phyloP scores from a whole-genome alignment of 2,888 invertebrate species.

The Drosophila conformis region DNA sequence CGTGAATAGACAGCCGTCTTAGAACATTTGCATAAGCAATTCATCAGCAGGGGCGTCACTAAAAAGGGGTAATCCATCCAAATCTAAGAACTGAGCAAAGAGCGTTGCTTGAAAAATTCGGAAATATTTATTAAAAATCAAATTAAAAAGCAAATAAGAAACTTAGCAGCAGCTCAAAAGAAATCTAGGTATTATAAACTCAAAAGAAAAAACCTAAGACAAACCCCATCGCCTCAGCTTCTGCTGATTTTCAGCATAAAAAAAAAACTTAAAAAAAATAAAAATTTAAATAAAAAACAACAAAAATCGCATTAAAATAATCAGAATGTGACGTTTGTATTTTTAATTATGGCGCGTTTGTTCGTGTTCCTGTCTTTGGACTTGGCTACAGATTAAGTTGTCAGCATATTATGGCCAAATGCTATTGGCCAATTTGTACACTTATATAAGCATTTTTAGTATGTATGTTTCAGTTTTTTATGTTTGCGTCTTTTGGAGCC shows the following conservation, averaged over 20 bases:
- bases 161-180: too few species aligned
- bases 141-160: too few species aligned
- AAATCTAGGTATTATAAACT: background rate
- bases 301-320: slow-evolving; percentile 18
- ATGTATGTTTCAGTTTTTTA: slow-evolving; percentile 5
- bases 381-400: slow-evolving; percentile 72
- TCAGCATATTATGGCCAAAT: slow-evolving; percentile 63
- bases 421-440: slow-evolving; percentile 64
- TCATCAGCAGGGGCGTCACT: slow-evolving; percentile 25
- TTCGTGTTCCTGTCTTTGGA: slow-evolving; percentile 68
- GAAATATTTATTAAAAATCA: background rate
- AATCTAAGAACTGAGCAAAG: background rate
- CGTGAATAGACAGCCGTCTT: slow-evolving; percentile 26
- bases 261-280: slow-evolving; percentile 17
- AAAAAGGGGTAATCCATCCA: background rate
- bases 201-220: background rate
- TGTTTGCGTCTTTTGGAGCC: slow-evolving; percentile 13
- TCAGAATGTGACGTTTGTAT: slow-evolving; percentile 70
- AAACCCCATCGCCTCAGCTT: slow-evolving; percentile 14
- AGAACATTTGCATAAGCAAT: slow-evolving; percentile 76
- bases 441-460: slow-evolving; percentile 31
- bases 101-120: background rate
- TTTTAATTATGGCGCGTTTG: slow-evolving; percentile 68
- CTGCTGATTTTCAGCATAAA: slow-evolving; percentile 35
- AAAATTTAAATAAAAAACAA: slow-evolving; percentile 19